A percentile compares a stretch with the other conserved stretches of the same genome.
These are phyloP conservation scores for Conus canariensis DNA, from an alignment of 2,888 invertebrate species.

Conservation along the genomic window DNA sequence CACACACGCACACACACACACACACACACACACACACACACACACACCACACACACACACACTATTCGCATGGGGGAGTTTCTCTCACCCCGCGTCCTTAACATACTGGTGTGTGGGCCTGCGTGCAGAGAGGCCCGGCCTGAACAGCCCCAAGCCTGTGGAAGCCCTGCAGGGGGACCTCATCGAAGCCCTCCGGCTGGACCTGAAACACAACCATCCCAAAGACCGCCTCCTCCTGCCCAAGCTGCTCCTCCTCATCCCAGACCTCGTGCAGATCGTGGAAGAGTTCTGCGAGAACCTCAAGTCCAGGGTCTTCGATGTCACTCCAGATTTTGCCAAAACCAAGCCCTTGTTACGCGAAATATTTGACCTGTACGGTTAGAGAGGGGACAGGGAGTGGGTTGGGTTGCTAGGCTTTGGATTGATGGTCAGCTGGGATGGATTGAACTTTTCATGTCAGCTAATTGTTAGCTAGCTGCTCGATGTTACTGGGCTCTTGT, in stretches of 20 bases:
- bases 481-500: not conserved
- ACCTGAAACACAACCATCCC: constrained; percentile 72
- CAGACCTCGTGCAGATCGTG: constrained; percentile 67
- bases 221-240: constrained; percentile 65
- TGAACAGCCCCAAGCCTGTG: constrained; percentile 54
- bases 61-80: too few species aligned
- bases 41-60: too few species aligned
- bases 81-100: too few species aligned
- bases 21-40: too few species aligned
- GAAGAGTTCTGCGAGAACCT: constrained; percentile 66
- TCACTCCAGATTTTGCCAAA: constrained; percentile 54
- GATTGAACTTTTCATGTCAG: not conserved
- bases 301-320: constrained; percentile 60
- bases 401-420: not conserved
- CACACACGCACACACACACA: too few species aligned
- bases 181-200: constrained; percentile 66
- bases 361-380: constrained; percentile 62
- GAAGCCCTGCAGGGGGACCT: constrained; percentile 66
- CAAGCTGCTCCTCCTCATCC: constrained; percentile 65
- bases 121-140: constrained; percentile 58
- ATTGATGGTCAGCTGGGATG: not conserved
- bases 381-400: not conserved
- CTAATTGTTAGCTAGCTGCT: not conserved
- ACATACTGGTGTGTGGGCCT: not conserved
- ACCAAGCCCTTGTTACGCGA: constrained; percentile 67